Evolutionary conservation across 2,888 invertebrate genomes (phyloP).

Genomic region (Lagria hirta): DNA sequence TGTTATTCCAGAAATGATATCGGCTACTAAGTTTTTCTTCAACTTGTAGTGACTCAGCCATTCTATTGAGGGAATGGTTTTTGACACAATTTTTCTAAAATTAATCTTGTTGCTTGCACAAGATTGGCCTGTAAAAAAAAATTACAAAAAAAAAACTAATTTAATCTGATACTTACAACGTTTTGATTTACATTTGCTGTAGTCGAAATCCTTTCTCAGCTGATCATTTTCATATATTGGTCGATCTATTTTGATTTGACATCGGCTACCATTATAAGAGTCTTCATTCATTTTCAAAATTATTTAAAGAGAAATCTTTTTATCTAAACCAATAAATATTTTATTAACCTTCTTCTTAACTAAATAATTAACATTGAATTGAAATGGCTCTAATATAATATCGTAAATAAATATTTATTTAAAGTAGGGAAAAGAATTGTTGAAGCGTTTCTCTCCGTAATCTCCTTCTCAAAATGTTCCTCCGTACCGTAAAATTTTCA

Average conservation of each 20-base stretch:
- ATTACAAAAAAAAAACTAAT: background rate
- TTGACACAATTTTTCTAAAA: slow-evolving; percentile 14
- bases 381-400: too few species aligned
- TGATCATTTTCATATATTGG: slow-evolving; percentile 57
- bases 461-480: too few species aligned
- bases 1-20: slow-evolving; percentile 77
- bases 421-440: too few species aligned
- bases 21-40: slow-evolving; percentile 61
- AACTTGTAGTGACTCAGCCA: slow-evolving; percentile 65
- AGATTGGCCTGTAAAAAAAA: slow-evolving; percentile 11
- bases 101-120: slow-evolving; percentile 6
- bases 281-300: too few species aligned
- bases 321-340: too few species aligned
- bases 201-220: slow-evolving; percentile 54
- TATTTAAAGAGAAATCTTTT: too few species aligned
- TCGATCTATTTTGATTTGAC: slow-evolving; percentile 52
- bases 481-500: too few species aligned
- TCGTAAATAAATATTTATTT: too few species aligned
- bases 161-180: slow-evolving; percentile 56
- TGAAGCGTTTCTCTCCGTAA: too few species aligned
- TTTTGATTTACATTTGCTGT: slow-evolving; percentile 46
- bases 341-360: too few species aligned
- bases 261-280: too few species aligned
- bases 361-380: too few species aligned
- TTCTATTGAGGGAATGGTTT: slow-evolving; percentile 36